Evolutionary conservation across 37 sponge, comb jelly and placozoan species (phyloP).

Genomic region (Ephydatia muelleri): DNA sequence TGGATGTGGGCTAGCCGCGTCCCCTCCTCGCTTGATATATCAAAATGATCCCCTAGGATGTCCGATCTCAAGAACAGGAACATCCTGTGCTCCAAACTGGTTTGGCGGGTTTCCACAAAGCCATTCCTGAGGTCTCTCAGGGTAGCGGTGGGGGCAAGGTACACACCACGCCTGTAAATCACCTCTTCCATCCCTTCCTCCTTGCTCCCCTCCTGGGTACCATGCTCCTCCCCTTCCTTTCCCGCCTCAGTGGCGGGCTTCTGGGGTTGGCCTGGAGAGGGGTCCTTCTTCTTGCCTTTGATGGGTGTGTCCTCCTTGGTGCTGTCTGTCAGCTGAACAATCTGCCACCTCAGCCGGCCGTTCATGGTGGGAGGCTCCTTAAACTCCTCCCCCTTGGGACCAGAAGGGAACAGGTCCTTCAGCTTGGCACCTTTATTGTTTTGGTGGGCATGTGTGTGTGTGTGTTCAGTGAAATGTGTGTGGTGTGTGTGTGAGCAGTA

Average conservation of each 20-base stretch:
- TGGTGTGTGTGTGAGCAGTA: no score
- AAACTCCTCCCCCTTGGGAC: constrained; percentile 20
- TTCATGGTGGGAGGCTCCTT: constrained; percentile 53
- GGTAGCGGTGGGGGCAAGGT: constrained; percentile 17
- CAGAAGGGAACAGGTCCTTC: constrained; percentile 8
- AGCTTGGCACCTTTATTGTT: not conserved
- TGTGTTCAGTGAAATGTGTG: no score
- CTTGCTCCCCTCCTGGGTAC: not conserved
- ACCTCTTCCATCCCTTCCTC: constrained; percentile 3
- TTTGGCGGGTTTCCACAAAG: constrained; percentile 51
- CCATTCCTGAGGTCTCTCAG: constrained; percentile 64
- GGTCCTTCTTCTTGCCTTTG: not conserved
- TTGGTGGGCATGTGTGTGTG: no score
- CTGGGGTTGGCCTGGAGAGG: not conserved
- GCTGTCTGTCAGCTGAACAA: constrained; percentile 16
- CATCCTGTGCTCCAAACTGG: not conserved
- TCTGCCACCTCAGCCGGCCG: constrained; percentile 58
- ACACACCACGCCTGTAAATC: constrained; percentile 51
- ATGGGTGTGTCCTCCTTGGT: not conserved
- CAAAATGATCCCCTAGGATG: constrained; percentile 33
- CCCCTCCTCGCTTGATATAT: constrained; percentile 45
- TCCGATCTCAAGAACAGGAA: constrained; percentile 48
- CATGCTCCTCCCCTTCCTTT: not conserved
- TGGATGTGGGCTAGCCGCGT: constrained; percentile 26
- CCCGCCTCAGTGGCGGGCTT: not conserved